Evolutionary conservation across 2,888 invertebrate species (phyloP), one percentile per base, ranked within the genome.

Genomic region (Caenorhabditis plicata): DNA sequence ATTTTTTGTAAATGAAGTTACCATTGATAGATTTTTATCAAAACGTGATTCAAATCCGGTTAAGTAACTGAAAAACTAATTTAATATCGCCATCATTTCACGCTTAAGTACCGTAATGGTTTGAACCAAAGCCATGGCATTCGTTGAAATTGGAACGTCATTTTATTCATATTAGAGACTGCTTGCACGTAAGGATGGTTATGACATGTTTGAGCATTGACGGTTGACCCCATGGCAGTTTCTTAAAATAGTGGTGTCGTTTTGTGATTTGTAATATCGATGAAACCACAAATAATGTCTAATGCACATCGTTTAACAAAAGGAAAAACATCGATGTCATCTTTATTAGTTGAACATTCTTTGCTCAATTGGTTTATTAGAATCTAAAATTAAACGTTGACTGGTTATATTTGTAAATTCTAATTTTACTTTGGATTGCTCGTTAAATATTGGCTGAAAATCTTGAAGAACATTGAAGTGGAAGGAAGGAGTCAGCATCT

Each of bases 81-180:
- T n/a, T n/a, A n/a, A n/a, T n/a, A n/a, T n/a, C n/a, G n/a, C n/a
- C n/a, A n/a, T n/a, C n/a, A n/a, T n/a, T n/a, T n/a, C n/a, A n/a
- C n/a, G n/a, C n/a, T n/a, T n/a, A n/a, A n/a, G n/a, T n/a, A n/a
- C 77, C 87, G 89, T 33, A 88, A 74, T 3, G 83, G 78, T 32
- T 86, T 82, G 0, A 81, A 74, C 74, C 86, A 85, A 1, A 86
- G 78, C 83, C 88, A 86, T 0, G 88, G 85, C 49, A 73, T 62
- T 38, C 69, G 31, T 27, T 64, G 55, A 33, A 64, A 64, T 25
- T 64, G 56, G 57, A 65, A 76, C 8, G 67, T 52, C 25, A 75
- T 31, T 33, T 68, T 65, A 13, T 60, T 64, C 55, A 78, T 70
- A 19, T 61, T 42, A 4, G 45, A 42, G 5, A 75, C 75, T 3